These are phyloP conservation scores for Globia sparganii DNA, from an alignment of 2,888 invertebrate species.

Conservation along the genomic window DNA sequence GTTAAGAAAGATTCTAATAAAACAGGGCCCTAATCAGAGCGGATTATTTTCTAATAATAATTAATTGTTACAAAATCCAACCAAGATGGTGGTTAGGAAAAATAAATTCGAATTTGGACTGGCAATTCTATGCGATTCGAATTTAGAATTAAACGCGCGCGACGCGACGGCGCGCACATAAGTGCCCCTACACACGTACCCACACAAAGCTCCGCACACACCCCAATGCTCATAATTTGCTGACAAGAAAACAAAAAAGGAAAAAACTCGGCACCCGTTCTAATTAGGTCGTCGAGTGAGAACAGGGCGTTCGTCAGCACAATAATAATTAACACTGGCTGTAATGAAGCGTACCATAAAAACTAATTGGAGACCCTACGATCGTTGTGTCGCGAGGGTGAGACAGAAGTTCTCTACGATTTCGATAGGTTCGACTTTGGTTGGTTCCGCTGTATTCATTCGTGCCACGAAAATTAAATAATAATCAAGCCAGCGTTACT, in stretches of 20 bases:
- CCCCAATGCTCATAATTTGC: constrained; percentile 85
- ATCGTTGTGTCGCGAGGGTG: constrained; percentile 79
- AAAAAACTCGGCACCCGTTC: constrained; percentile 82
- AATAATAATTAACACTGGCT: constrained; percentile 90
- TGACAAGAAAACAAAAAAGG: constrained; percentile 85
- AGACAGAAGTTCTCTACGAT: constrained; percentile 73
- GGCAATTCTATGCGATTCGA: constrained; percentile 67
- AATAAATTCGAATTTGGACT: constrained; percentile 58
- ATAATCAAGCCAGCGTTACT: constrained; percentile 43
- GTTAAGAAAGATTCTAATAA: constrained; percentile 3
- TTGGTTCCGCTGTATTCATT: constrained; percentile 53
- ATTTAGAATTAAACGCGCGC: constrained; percentile 69
- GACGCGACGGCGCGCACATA: constrained; percentile 68
- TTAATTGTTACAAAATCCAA: constrained; percentile 7
- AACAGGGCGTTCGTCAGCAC: constrained; percentile 88
- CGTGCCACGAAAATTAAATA: constrained; percentile 53
- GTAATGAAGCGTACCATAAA: constrained; percentile 89
- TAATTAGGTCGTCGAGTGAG: constrained; percentile 90
- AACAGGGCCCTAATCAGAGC: constrained; percentile 18
- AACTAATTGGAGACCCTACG: constrained; percentile 89
- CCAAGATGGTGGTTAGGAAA: constrained; percentile 46
- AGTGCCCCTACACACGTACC: constrained; percentile 76
- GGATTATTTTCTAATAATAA: constrained; percentile 23
- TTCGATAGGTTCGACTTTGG: constrained; percentile 76
- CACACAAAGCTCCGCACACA: constrained; percentile 77